Base-by-base conservation (phyloP, 1,140 invertebrate genomes). In the Eriosoma lanigerum region DNA sequence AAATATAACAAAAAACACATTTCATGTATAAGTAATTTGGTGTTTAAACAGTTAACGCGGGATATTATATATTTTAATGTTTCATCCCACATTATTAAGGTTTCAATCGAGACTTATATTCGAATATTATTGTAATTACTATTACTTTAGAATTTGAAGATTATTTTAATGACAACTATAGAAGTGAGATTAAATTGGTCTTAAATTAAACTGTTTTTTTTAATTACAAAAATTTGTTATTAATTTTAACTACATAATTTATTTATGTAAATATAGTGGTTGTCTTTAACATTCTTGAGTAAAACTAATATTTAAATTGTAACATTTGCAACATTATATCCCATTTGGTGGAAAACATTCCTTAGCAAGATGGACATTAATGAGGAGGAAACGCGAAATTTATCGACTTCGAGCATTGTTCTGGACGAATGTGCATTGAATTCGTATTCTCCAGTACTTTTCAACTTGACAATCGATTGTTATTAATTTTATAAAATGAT, bases 401-500 rank as follows among this genome's bases (percentile, higher is more conserved):
- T 21, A 44, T 44, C 4, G 32, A 5, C 12, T 32, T 5, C 9
- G 1, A 3, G 1, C 0, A 64, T 64, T 32, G 32, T 62, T 62
- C 9, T 1, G 26, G 29, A 38, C 60, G 19, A 52, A 52, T 19
- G 50, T 1, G 19, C 50, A 52, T 38, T 0, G 29, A 17, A n/a
- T 44, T 66, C 3, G 21, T 12, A 44, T 66, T 66, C 3, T 44
- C n/a, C n/a, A 10, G 13, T 66, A 62, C 62, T 66, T 66, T 8
- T 66, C 29, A 44, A 66, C 62, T 66, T 38, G 62, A 66, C 44
- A 44, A 5, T 12, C n/a, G 19, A 66, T 29, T 44, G 62, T 21
- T 44, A 66, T 66, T 66, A 66, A 66, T 44, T n/a, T n/a, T n/a
- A 44, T 10, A 66, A 44, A 66, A 44, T 38, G n/a, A 38, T 66